phyloP scores from a whole-genome alignment of 2,113 vertebrate species.

The Trichechus manatus region DNA sequence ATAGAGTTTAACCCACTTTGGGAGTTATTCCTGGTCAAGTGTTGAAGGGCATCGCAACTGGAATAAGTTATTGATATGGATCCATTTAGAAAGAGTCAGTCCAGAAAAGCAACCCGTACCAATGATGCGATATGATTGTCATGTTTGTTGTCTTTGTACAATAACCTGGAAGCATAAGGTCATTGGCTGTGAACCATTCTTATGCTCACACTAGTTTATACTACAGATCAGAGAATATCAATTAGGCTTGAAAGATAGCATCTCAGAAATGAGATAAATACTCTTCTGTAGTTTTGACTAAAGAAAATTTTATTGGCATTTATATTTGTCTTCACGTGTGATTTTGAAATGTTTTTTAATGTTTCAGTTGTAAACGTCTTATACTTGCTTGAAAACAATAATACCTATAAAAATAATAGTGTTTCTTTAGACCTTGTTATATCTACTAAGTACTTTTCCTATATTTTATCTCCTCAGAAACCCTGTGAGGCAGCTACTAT shows the following conservation, averaged over 20 bases:
- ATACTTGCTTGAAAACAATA: background rate
- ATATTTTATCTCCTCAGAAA: background rate
- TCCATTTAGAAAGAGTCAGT: background rate
- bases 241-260: background rate
- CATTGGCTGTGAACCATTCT: background rate
- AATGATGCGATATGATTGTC: background rate
- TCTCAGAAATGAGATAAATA: background rate
- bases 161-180: background rate
- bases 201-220: background rate
- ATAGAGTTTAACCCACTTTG: background rate
- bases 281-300: background rate
- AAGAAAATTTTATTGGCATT: background rate
- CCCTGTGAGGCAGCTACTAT: background rate
- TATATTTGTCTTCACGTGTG: background rate
- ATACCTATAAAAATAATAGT: background rate
- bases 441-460: background rate
- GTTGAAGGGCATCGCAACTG: background rate
- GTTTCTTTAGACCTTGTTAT: background rate
- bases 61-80: background rate
- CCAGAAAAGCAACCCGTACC: background rate
- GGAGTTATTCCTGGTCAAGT: constrained; percentile 19
- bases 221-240: background rate
- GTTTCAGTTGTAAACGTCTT: background rate
- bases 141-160: background rate
- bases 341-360: constrained; percentile 12